phyloP scores from a whole-genome alignment of 1,140 invertebrate species.

The Babylonia areolata region DNA sequence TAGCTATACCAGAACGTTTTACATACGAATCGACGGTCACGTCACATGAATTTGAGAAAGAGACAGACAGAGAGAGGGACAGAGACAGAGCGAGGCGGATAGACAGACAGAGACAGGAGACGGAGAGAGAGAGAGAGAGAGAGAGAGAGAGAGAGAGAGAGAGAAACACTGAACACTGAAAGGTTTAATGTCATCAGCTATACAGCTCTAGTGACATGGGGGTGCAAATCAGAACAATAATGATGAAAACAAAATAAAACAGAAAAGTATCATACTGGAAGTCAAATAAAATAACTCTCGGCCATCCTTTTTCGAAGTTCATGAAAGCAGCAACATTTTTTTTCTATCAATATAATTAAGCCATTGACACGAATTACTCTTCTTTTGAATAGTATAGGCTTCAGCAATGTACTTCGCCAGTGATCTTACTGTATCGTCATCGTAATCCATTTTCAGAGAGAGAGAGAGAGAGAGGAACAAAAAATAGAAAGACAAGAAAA shows the following conservation, averaged over 20 bases:
- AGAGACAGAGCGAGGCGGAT: background rate
- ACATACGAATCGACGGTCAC: background rate
- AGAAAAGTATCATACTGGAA: background rate
- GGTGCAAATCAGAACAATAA: background rate
- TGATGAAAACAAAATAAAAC: background rate
- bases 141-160: background rate
- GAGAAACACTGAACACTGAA: background rate
- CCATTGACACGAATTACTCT: no score
- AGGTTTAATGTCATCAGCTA: no score
- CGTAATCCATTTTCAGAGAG: background rate
- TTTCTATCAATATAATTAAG: no score
- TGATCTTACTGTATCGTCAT: no score
- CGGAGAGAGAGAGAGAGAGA: background rate
- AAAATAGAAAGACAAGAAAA: background rate
- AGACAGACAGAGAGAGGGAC: background rate
- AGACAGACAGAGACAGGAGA: background rate
- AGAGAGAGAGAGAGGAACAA: background rate
- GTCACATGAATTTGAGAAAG: no score
- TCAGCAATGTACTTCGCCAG: no score
- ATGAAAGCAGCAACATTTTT: no score
- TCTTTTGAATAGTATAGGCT: no score
- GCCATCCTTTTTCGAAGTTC: no score
- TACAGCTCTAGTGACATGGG: no score
- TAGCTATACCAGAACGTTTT: background rate
- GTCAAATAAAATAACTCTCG: background rate